Evolutionary conservation across 1,140 invertebrate species (phyloP).

Genomic region (Xylocopa sonorina): DNA sequence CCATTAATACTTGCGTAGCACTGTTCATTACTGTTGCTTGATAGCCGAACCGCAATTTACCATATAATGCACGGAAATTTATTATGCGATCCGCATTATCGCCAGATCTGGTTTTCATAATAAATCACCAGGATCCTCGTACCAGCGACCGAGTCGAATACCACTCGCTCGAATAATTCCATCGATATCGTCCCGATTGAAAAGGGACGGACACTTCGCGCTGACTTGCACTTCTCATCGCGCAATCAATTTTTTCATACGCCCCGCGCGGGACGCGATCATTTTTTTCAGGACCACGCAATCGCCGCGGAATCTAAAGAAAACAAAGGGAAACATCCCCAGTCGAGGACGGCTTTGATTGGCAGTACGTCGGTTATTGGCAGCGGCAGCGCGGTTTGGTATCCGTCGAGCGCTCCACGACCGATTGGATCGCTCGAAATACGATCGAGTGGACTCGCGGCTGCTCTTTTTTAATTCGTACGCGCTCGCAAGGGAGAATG

Average conservation of each 20-base stretch:
- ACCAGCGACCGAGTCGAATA: too few relatives aligned
- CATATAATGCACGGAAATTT: too few relatives aligned
- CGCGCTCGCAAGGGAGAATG: constrained; percentile 55
- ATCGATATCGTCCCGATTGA: too few relatives aligned
- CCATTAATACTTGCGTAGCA: too few relatives aligned
- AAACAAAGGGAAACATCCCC: not conserved
- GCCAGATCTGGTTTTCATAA: too few relatives aligned
- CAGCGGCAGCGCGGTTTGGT: constrained; percentile 4
- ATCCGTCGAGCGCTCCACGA: not conserved
- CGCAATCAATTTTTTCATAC: too few relatives aligned
- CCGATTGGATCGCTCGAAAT: constrained; percentile 34
- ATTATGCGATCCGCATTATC: too few relatives aligned
- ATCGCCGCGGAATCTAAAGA: not conserved
- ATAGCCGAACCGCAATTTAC: too few relatives aligned
- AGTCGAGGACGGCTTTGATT: constrained; percentile 24
- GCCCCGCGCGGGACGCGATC: not conserved
- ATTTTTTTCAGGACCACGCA: not conserved
- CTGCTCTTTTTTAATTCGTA: constrained; percentile 63
- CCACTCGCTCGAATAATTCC: too few relatives aligned
- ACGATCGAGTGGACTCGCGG: constrained; percentile 41
- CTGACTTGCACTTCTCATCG: too few relatives aligned
- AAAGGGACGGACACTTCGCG: too few relatives aligned
- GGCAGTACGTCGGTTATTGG: constrained; percentile 15
- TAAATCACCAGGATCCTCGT: too few relatives aligned
- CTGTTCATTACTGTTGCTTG: not conserved